Base-by-base conservation (phyloP, 2,888 invertebrate genomes). In the Ecliptopera silaceata region DNA sequence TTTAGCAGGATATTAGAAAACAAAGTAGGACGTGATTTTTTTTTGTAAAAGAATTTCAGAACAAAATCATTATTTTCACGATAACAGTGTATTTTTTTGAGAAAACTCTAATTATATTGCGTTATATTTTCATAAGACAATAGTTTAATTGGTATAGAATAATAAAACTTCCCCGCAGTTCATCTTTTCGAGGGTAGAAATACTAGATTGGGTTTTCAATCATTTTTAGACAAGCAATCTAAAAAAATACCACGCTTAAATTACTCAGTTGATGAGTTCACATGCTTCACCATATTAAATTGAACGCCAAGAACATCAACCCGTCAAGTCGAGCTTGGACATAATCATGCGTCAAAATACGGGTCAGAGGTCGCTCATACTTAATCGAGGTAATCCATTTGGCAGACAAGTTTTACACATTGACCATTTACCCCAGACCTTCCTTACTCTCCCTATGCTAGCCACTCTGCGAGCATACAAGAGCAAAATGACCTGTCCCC, bases 371-470 rank as follows among this genome's bases (percentile, higher is more conserved):
- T 82, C 77, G 73, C 80, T 84, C 81, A 84, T 80, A 81, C 84
- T 82, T 88, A 88, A 88, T 87, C 84, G 83, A 69, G 73, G 82
- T 86, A 87, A 90, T 89, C 84, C 83, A 84, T 89, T 87, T 79
- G 78, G 74, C 71, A 84, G 86, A 82, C 86, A 85, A 85, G 84
- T 84, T 84, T 84, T 81, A 80, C 74, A 77, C 77, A 69, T 60
- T 69, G 74, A 46, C 86, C 79, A 80, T 61, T 68, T 55, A 70
- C 71, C 56, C 43, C 34, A 71, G 88, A 80, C 66, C 84, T 70
- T 36, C 62, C 67, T 55, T 68, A 61, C 56, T 69, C 63, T 45
- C 39, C 41, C 31, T 45, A 6, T 34, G 42, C 51, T 47, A 39
- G 41, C n/a, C 52, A 41, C 58, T 53, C 58, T 51, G 52, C 39